Conservation (phyloP, 1,140 invertebrate species). For the Pogonomyrmex californicus region DNA sequence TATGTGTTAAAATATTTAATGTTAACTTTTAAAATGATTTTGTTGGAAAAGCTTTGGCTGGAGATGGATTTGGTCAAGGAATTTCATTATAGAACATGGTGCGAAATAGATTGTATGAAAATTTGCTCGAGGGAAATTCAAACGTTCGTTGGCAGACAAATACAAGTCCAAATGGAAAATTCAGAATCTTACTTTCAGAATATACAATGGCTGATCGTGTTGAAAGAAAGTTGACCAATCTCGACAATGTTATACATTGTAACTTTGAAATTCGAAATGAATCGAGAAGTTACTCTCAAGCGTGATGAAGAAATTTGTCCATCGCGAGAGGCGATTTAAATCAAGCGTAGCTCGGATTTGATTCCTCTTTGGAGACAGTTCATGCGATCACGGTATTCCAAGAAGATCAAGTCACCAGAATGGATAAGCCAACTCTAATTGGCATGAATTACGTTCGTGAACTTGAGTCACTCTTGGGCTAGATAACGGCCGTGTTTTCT, state of each 20-base stretch:
- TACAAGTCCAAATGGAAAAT: slow-evolving; percentile 43
- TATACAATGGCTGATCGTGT: background rate
- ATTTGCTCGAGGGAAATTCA: slow-evolving; percentile 20
- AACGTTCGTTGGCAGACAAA: slow-evolving; percentile 10
- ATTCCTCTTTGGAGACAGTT: slow-evolving; percentile 35
- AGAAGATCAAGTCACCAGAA: slow-evolving; percentile 46
- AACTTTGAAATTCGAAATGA: slow-evolving; percentile 40
- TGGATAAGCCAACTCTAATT: slow-evolving; percentile 59
- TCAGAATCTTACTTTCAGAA: slow-evolving; percentile 4
- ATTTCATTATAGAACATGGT: background rate
- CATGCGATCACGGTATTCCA: slow-evolving; percentile 10
- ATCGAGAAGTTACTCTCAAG: slow-evolving; percentile 45
- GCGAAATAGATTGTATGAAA: background rate
- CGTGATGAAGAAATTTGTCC: slow-evolving; percentile 47
- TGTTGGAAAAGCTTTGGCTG: background rate
- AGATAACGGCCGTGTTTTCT: slow-evolving; percentile 45
- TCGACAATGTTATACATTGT: slow-evolving; percentile 18
- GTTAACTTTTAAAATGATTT: slow-evolving; percentile 2
- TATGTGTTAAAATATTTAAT: slow-evolving; percentile 7
- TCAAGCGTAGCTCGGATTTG: slow-evolving; percentile 36
- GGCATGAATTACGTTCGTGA: slow-evolving; percentile 58
- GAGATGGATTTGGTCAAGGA: background rate
- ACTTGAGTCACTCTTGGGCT: slow-evolving; percentile 22
- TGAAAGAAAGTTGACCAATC: slow-evolving; percentile 31
- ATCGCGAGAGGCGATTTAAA: slow-evolving; percentile 40